Evolutionary conservation across 2,888 invertebrate species (phyloP).

Genomic region (Xanthorhoe spadicearia): DNA sequence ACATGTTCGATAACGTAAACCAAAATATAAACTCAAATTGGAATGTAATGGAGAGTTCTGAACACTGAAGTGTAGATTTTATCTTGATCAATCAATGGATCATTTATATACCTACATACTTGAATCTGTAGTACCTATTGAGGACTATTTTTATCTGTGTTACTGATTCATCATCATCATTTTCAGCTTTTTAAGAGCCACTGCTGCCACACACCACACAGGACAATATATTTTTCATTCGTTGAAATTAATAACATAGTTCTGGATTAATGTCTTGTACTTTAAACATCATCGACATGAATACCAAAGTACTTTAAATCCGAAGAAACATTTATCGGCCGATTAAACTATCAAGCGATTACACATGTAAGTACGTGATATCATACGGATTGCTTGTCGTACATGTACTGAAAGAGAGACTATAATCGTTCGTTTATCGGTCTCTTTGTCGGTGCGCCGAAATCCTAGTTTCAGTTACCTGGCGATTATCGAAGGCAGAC

Average conservation of each 20-base stretch:
- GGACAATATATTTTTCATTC: too few species aligned
- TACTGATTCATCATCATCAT: too few species aligned
- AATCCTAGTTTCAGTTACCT: slow-evolving; percentile 78
- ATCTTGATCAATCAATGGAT: neutral
- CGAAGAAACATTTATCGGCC: slow-evolving; percentile 20
- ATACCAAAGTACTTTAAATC: slow-evolving; percentile 1
- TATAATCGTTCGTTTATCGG: slow-evolving; percentile 77
- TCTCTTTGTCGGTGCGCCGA: slow-evolving; percentile 80
- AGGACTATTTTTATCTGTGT: neutral
- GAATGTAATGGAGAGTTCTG: slow-evolving; percentile 47
- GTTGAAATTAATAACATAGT: too few species aligned
- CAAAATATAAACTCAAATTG: slow-evolving; percentile 47
- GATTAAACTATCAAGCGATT: slow-evolving; percentile 51
- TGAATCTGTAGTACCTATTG: too few species aligned
- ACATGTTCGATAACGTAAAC: slow-evolving; percentile 43
- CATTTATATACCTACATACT: neutral
- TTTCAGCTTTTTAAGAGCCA: too few species aligned
- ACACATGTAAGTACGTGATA: slow-evolving; percentile 63
- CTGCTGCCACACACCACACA: too few species aligned
- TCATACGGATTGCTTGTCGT: slow-evolving; percentile 69
- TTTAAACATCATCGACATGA: neutral
- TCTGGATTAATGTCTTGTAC: too few species aligned
- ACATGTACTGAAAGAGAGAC: slow-evolving; percentile 73
- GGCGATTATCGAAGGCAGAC: slow-evolving; percentile 66
- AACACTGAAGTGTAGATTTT: neutral